Evolutionary conservation across 2,888 invertebrate genomes (phyloP), one percentile per base, ranked within the genome.

Genomic region (Julus scanicus): DNA sequence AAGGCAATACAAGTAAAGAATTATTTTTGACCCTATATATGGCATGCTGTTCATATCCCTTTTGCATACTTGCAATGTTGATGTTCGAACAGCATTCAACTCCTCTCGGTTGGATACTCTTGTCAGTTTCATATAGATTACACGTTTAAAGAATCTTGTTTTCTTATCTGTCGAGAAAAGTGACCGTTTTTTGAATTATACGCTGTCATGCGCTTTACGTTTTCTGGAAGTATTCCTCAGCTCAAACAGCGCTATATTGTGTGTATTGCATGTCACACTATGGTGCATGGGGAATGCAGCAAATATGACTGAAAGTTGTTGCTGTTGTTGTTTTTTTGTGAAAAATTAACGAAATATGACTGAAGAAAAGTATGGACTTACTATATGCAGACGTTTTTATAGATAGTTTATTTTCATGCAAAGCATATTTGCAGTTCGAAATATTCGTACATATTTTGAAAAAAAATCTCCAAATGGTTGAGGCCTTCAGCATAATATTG

Each of bases 81-180:
- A 20, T 29, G 71, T 71, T 71, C 71, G 29, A 71, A 71, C 20
- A 29, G 20, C 71, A 71, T 29, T 71, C 20, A 71, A 71, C 2
- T 71, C 71, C 20, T 71, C 71, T 4, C 71, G 11, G 71, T 71
- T 29, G 71, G 71, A 71, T 71, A 71, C 71, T 71, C 29, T 71
- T 71, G 71, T 71, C 71, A 71, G 29, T 71, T 71, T 71, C 71
- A 71, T 63, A 71, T 71, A 71, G 71, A 71, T 71, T 71, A 71
- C 71, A 71, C 29, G 71, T 71, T 71, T 71, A 71, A 71, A 20
- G 71, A 71, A 71, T 71, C 71, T 71, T 71, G 71, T 71, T 71
- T 71, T 71, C 20, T 71, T 29, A 71, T 71, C 71, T 9, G 71
- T 71, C 71, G 71, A 71, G 71, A 71, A 71, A 20, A 71, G 71